Conservation (phyloP, 2,113 vertebrate genomes). For the Tragulus kanchil region DNA sequence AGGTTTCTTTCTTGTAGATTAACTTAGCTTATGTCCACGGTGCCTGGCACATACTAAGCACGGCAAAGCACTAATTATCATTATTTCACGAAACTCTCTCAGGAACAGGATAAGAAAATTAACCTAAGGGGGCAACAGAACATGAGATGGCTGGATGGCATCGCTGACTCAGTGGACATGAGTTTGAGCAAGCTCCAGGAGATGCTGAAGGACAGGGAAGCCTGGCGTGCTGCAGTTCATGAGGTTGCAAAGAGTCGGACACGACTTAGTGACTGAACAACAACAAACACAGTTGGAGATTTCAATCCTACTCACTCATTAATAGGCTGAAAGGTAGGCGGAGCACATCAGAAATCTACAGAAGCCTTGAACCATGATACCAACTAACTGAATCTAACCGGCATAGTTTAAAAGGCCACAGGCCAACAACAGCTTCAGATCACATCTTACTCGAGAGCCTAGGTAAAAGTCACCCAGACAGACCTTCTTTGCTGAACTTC, state of each 20-base stretch:
- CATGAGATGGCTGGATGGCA: not conserved
- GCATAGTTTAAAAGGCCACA: not conserved
- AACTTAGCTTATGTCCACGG: not conserved
- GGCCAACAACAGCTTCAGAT: not conserved
- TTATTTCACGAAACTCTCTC: not conserved
- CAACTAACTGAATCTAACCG: not conserved
- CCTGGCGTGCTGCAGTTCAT: not conserved
- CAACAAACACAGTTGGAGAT: not conserved
- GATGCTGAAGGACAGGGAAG: not conserved
- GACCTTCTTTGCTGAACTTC: no score
- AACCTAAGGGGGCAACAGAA: not conserved
- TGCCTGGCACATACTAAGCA: not conserved
- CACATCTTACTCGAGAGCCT: not conserved
- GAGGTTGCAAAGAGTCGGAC: not conserved
- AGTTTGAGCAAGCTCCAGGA: no score
- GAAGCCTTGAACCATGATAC: not conserved
- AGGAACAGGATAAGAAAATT: not conserved
- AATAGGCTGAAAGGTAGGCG: not conserved
- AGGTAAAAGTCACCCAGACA: rapidly evolving
- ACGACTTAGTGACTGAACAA: not conserved
- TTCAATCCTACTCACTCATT: not conserved
- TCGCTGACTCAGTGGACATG: not conserved
- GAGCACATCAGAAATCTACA: not conserved
- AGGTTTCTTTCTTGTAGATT: not conserved
- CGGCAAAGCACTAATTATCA: not conserved